Conservation (phyloP, 2,888 invertebrate species). For the Trisateles emortualis region DNA sequence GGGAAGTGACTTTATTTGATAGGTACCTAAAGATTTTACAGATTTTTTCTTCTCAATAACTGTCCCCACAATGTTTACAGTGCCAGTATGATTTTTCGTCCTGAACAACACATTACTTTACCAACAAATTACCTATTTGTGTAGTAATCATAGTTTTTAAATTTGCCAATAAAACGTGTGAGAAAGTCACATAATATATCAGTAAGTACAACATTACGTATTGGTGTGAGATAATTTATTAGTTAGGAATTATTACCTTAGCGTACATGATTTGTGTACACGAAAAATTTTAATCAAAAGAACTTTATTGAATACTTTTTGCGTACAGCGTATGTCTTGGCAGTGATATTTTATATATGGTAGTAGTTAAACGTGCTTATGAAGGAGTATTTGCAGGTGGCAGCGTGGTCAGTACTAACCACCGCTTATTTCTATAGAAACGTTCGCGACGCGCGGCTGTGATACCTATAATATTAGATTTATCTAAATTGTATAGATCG, state of each 20-base stretch:
- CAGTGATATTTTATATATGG: slow-evolving; percentile 40
- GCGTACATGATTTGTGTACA: no score
- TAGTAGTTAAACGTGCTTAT: slow-evolving; percentile 32
- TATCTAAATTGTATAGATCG: slow-evolving; percentile 35
- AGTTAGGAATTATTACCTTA: slow-evolving; percentile 10
- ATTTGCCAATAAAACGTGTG: neutral
- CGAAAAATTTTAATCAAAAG: neutral
- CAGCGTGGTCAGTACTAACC: slow-evolving; percentile 47
- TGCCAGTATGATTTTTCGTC: neutral
- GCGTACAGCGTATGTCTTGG: slow-evolving; percentile 18
- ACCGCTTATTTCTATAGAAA: slow-evolving; percentile 65
- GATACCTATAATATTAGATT: slow-evolving; percentile 35
- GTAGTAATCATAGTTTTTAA: neutral
- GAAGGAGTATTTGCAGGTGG: slow-evolving; percentile 55
- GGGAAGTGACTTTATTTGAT: no score
- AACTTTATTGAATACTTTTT: slow-evolving; percentile 1
- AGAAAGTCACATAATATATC: neutral
- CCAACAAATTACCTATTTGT: neutral
- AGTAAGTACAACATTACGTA: neutral
- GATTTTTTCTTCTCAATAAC: no score
- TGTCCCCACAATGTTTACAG: neutral
- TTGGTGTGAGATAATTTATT: neutral
- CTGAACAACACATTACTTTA: neutral
- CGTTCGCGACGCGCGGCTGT: slow-evolving; percentile 59
- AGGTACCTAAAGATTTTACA: no score